phyloP scores from a whole-genome alignment of 1,140 invertebrate species.

The Drosophila tsacasi region DNA sequence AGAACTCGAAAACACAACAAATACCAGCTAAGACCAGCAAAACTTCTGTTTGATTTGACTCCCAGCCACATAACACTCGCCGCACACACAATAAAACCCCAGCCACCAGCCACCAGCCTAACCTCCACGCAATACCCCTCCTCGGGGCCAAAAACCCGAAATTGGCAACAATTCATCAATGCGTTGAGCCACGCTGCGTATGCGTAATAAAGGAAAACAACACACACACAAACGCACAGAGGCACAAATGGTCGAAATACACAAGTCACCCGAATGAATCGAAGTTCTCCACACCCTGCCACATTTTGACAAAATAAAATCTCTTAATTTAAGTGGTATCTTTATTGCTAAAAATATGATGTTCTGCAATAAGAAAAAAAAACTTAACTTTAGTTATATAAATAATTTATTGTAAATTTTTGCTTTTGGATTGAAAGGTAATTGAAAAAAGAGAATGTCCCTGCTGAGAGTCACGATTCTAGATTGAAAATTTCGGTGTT shows the following conservation, averaged over 20 bases:
- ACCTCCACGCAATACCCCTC: neutral
- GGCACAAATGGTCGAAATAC: neutral
- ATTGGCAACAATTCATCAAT: constrained; percentile 79
- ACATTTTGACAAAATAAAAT: neutral
- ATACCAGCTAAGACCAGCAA: constrained; percentile 48
- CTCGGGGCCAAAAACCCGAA: constrained; percentile 11
- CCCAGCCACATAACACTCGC: constrained; percentile 27
- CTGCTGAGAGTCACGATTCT: neutral
- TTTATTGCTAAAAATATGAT: neutral
- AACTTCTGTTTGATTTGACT: constrained; percentile 65
- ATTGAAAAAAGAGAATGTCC: neutral
- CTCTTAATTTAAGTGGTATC: neutral
- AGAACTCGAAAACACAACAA: constrained; percentile 44
- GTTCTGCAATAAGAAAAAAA: neutral
- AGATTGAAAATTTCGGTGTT: neutral
- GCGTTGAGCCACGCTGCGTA: constrained; percentile 63
- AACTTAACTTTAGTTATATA: neutral
- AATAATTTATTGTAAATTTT: neutral
- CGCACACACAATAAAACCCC: neutral
- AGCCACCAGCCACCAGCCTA: neutral
- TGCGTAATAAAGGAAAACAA: constrained; percentile 65
- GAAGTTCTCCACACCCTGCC: constrained; percentile 6
- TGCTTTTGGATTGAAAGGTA: neutral
- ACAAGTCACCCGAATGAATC: constrained; percentile 3
- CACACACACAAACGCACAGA: neutral